Evolutionary conservation across 2,797 vertebrate genomes (phyloP).

Genomic region (Ceryle rudis): DNA sequence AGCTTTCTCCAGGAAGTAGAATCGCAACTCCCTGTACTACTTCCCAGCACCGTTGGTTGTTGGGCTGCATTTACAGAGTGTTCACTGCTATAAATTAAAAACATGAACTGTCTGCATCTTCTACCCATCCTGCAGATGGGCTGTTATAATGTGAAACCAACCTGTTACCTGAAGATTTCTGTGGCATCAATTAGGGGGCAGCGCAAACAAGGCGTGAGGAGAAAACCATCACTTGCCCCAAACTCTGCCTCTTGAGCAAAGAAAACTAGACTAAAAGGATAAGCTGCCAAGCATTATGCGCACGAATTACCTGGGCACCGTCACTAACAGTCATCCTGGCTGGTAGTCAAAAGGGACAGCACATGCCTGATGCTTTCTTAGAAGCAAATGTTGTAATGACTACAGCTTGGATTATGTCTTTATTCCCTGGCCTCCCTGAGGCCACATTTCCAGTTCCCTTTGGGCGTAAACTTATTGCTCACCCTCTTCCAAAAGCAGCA

Average conservation of each 20-base stretch:
- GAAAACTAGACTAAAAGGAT: neutral
- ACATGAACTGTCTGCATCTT: neutral
- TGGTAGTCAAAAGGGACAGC: neutral
- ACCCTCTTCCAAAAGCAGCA: neutral
- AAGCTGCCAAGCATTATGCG: neutral
- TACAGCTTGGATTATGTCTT: neutral
- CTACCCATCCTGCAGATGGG: neutral
- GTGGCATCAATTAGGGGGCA: neutral
- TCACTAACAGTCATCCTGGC: neutral
- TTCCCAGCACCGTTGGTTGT: neutral
- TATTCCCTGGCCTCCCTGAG: neutral
- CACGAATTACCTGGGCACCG: neutral
- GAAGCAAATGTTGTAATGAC: neutral
- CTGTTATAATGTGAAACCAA: fast-evolving
- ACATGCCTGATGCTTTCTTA: neutral
- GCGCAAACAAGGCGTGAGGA: neutral
- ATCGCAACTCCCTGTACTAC: neutral
- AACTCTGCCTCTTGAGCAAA: neutral
- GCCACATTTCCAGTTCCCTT: neutral
- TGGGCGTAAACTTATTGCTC: neutral
- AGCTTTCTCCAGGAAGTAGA: neutral
- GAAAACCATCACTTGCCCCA: neutral
- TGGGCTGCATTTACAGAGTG: neutral
- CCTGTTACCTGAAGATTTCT: neutral
- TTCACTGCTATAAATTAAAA: neutral